Conservation (phyloP, 2,888 invertebrate genomes). For the Julus scandinavius region DNA sequence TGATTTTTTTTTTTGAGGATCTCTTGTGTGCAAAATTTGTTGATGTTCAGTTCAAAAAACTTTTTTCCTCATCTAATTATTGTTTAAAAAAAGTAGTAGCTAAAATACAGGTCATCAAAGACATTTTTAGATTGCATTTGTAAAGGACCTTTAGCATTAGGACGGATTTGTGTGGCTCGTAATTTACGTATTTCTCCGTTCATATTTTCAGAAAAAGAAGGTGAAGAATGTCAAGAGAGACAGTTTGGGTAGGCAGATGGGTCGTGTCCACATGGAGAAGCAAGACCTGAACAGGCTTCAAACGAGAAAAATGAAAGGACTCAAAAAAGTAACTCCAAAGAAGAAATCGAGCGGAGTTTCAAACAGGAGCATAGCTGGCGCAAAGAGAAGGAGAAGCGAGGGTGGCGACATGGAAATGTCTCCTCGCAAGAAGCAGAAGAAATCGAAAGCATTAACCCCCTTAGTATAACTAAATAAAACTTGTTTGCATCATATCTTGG, state of each 20-base stretch:
- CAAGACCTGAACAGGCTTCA: conserved; percentile 87
- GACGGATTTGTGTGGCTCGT: neutral
- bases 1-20: conserved; percentile 60
- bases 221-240: conserved; percentile 93
- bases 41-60: no score
- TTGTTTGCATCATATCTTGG: neutral
- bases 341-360: neutral
- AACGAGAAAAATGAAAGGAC: conserved; percentile 89
- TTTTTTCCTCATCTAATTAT: no score
- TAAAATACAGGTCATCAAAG: no score
- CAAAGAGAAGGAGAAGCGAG: neutral
- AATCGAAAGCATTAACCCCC: neutral
- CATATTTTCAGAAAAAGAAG: conserved; percentile 73
- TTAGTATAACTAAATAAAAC: neutral
- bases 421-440: conserved; percentile 6
- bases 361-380: neutral
- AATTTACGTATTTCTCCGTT: conserved; percentile 12
- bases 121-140: no score
- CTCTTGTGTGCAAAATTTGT: no score
- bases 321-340: conserved; percentile 71
- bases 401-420: neutral
- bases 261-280: conserved; percentile 91
- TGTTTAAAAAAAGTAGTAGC: no score
- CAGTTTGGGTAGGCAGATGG: conserved; percentile 87
- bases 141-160: no score